A percentile compares a stretch with the other conserved stretches of the same genome.
phyloP scores from a whole-genome alignment of 1,140 invertebrate genomes.

The Diabrotica undecimpunctata region DNA sequence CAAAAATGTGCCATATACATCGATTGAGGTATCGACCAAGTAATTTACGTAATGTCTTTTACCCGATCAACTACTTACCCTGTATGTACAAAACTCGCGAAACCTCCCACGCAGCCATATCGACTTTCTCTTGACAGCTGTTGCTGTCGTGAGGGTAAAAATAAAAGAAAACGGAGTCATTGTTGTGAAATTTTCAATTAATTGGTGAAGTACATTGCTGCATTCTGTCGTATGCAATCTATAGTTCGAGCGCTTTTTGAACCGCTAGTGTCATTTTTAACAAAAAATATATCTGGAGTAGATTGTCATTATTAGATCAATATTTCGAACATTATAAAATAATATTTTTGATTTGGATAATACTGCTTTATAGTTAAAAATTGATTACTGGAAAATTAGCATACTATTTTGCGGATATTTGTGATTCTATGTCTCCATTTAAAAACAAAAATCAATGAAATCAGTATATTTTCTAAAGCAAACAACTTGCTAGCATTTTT shows the following conservation, averaged over 20 bases:
- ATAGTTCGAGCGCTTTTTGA: not conserved
- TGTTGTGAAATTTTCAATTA: conserved; percentile 13
- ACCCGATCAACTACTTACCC: not conserved
- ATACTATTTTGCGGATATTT: not conserved
- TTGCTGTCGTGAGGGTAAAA: conserved; percentile 6
- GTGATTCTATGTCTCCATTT: conserved; percentile 5
- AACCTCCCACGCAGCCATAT: conserved; percentile 7
- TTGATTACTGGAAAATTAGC: no score
- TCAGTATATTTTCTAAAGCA: no score
- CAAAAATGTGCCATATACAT: no score
- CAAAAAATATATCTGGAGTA: no score
- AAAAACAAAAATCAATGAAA: not conserved
- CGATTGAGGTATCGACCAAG: no score
- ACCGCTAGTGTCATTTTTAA: not conserved
- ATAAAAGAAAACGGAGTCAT: conserved; percentile 8
- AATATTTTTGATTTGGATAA: no score
- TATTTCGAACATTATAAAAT: no score
- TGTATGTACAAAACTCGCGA: conserved; percentile 2
- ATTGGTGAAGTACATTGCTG: conserved; percentile 1
- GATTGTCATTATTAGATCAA: no score
- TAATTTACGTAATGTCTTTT: not conserved
- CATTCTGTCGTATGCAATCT: not conserved
- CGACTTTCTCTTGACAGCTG: conserved; percentile 11
- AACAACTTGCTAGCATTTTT: no score
- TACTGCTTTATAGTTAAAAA: no score